Evolutionary conservation across 2,888 invertebrate species (phyloP), one percentile per base, ranked within the genome.

Genomic region (Nasonia oneida): DNA sequence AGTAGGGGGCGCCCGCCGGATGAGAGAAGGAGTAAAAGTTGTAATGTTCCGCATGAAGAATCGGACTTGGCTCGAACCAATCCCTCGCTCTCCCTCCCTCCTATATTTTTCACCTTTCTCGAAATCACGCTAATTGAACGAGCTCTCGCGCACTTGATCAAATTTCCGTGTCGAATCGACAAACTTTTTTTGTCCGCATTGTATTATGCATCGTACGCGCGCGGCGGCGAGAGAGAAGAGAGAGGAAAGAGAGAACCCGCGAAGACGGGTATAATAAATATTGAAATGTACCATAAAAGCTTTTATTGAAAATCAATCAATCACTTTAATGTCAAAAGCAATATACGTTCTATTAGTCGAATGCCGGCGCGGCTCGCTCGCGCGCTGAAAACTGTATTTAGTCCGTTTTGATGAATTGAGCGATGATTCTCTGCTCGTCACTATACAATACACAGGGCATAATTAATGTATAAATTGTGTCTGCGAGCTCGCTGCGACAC

Each of bases 231-330:
- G 1, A 2, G 64, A 23, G 23, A 23, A 23, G 23, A 23, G 23
- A 23, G 23, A 23, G 23, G 23, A 23, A 23, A 23, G 23, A 23
- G 23, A 23, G 23, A 14, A 1, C 12, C 10, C 23, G 64, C 29
- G 29, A 61, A 61, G 57, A n/a, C n/a, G 57, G 57, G 8, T n/a
- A 61, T 33, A 67, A 67, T 67, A 67, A 67, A 33, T 67, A 67
- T 29, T 67, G 67, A 67, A 67, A 67, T 67, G 15, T 8, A 61
- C 10, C 57, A 67, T 67, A 67, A 67, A 67, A 67, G 67, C 67
- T 67, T 67, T 67, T 67, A 67, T 67, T 67, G 67, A 67, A 67
- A 29, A 67, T 29, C 67, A 67, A 67, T 67, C 67, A 67, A 67
- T 67, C 67, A 67, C 33, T 67, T 67, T 6, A 67, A 67, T 14